phyloP scores from a whole-genome alignment of 2,888 invertebrate genomes.

The Drepana falcataria region DNA sequence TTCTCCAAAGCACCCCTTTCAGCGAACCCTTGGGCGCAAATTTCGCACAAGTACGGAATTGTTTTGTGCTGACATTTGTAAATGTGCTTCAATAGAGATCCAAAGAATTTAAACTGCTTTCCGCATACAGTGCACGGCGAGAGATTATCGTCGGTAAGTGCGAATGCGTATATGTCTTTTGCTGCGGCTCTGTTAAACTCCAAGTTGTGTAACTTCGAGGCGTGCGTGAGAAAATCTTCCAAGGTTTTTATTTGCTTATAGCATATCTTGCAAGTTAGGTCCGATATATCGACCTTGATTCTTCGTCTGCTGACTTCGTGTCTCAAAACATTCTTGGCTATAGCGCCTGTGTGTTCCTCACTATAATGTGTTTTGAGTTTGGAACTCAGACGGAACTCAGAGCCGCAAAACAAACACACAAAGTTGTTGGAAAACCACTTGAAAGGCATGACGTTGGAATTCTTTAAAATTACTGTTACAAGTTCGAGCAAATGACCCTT shows the following conservation, averaged over 20 bases:
- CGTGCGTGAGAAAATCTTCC: conserved; percentile 33
- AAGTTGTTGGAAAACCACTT: conserved; percentile 39
- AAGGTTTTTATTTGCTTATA: conserved; percentile 20
- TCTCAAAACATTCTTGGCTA: conserved; percentile 26
- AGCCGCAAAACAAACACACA: conserved; percentile 45
- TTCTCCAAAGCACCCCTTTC: conserved; percentile 4
- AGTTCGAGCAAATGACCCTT: conserved; percentile 30
- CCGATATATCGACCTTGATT: conserved; percentile 39
- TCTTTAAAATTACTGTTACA: conserved; percentile 30
- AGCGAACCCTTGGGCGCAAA: conserved; percentile 14
- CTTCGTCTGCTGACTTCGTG: conserved; percentile 26
- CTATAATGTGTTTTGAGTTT: conserved; percentile 31
- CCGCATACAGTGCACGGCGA: conserved; percentile 45
- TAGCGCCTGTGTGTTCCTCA: conserved; percentile 35
- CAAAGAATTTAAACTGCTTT: conserved; percentile 42
- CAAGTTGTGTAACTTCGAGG: conserved; percentile 24
- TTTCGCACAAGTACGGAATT: conserved; percentile 41
- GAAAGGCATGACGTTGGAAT: conserved; percentile 42
- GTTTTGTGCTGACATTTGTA: conserved; percentile 42
- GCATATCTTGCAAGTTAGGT: conserved; percentile 40
- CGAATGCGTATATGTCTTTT: conserved; percentile 32
- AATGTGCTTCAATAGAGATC: conserved; percentile 36
- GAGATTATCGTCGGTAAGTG: conserved; percentile 35
- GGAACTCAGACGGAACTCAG: conserved; percentile 27
- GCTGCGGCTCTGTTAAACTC: conserved; percentile 29